Conservation (phyloP, 2,113 vertebrate genomes). For the Heptranchias perlo region DNA sequence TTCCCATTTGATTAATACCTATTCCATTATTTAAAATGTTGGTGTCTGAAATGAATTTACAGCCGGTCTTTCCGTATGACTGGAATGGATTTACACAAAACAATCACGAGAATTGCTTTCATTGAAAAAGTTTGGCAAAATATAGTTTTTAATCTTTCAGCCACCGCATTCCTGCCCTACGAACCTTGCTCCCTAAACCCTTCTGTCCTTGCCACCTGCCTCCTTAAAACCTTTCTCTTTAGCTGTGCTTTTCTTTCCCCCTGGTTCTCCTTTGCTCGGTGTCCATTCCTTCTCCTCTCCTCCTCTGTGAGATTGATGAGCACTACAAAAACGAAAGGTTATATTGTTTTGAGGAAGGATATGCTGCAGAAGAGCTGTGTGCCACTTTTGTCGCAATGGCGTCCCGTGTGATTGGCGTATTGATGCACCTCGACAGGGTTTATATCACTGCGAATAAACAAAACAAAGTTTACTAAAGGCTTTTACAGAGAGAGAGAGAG, state of each 20-base stretch:
- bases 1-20: not conserved
- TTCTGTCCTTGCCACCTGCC: not conserved
- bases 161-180: too few relatives aligned
- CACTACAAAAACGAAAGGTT: not conserved
- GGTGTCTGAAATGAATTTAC: not conserved
- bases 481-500: not conserved
- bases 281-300: not conserved
- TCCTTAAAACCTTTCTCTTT: not conserved
- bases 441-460: not conserved
- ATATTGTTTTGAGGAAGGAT: not conserved
- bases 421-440: not conserved
- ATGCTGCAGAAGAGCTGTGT: not conserved
- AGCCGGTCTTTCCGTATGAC: not conserved
- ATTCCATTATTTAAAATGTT: not conserved
- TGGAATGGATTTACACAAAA: not conserved
- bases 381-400: not conserved
- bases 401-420: not conserved
- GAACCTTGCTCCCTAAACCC: not conserved
- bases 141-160: not conserved
- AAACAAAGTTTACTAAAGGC: not conserved
- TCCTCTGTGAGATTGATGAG: not conserved
- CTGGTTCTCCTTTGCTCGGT: not conserved
- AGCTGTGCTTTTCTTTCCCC: not conserved
- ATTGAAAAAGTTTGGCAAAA: not conserved
- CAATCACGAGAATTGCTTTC: not conserved